Percentiles rank a stretch among this genome's conserved stretches.
These are phyloP conservation scores for Cryptus armator DNA, from an alignment of 2,888 invertebrate genomes.

Conservation along the genomic window DNA sequence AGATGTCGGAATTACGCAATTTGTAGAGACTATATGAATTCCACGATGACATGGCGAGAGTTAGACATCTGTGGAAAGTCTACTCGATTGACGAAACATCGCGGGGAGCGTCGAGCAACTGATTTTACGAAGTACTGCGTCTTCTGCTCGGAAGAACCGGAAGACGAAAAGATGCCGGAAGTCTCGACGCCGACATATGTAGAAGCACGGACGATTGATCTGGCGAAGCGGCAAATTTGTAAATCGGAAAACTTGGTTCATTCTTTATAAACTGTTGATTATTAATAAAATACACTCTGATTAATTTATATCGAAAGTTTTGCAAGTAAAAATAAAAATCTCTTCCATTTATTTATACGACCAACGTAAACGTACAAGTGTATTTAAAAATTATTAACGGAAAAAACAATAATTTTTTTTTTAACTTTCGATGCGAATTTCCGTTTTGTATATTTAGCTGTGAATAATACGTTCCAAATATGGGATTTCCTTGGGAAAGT, in stretches of 20 bases:
- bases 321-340: no score
- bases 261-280: no score
- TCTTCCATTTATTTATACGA: no score
- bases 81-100: background rate
- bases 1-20: background rate
- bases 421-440: no score
- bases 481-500: no score
- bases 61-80: background rate
- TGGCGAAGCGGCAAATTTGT: constrained; percentile 42
- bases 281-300: background rate
- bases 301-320: no score
- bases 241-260: background rate
- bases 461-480: no score
- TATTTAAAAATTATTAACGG: no score
- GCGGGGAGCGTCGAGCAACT: background rate
- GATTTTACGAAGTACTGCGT: constrained; percentile 22
- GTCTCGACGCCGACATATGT: constrained; percentile 26
- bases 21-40: background rate
- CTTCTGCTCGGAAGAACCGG: constrained; percentile 52
- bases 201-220: background rate
- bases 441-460: no score
- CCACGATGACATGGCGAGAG: background rate
- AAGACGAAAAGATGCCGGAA: constrained; percentile 44
- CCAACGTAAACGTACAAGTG: no score
- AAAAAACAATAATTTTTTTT: no score